phyloP scores from a whole-genome alignment of 1,140 invertebrate species.

The Lepeophtheirus salmonis region DNA sequence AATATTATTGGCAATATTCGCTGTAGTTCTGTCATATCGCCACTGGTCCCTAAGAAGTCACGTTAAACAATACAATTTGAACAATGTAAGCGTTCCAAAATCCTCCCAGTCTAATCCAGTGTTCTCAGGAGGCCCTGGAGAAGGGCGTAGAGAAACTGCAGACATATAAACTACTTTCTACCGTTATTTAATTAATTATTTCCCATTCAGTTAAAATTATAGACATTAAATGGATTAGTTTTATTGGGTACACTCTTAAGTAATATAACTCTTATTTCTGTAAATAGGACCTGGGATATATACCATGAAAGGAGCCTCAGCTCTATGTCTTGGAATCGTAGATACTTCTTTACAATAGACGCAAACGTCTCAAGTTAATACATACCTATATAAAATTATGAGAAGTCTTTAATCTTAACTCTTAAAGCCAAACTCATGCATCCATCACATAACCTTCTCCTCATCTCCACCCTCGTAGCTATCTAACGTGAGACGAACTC shows the following conservation, averaged over 20 bases:
- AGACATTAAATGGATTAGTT: too few species aligned
- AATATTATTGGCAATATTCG: neutral
- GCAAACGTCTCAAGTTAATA: too few species aligned
- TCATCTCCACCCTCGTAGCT: too few species aligned
- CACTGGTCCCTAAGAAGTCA: neutral
- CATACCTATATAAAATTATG: too few species aligned
- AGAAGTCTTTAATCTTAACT: too few species aligned
- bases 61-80: neutral
- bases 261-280: neutral
- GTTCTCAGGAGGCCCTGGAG: too few species aligned
- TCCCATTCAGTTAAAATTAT: neutral
- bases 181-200: neutral
- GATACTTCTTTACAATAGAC: too few species aligned
- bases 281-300: neutral
- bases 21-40: neutral
- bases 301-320: neutral
- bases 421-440: too few species aligned
- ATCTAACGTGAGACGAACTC: too few species aligned
- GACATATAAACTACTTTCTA: neutral
- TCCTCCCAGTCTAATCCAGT: too few species aligned
- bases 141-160: too few species aligned
- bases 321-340: neutral
- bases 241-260: neutral
- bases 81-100: neutral
- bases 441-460: too few species aligned